phyloP scores from a whole-genome alignment of 2,113 vertebrate species.

The Platichthys flesus region DNA sequence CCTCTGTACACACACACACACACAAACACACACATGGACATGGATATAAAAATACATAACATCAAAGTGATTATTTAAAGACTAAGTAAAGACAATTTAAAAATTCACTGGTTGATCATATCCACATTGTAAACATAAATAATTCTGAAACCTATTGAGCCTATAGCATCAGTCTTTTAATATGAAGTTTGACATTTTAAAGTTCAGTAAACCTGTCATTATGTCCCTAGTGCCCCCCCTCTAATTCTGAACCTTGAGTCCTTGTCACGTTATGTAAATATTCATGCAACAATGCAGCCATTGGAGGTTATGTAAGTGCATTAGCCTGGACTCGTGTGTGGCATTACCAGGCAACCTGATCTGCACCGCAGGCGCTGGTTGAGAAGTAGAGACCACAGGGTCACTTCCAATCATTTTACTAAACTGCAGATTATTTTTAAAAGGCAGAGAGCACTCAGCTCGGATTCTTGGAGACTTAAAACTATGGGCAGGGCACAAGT shows the following conservation, averaged over 20 bases:
- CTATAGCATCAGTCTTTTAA: background rate
- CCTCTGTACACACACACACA: slow-evolving; percentile 74
- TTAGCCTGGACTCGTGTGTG: slow-evolving; percentile 55
- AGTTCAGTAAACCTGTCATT: too few relatives aligned
- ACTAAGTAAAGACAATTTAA: background rate
- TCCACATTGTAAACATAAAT: too few relatives aligned
- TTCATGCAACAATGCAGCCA: slow-evolving; percentile 63
- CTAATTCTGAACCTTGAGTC: slow-evolving; percentile 25
- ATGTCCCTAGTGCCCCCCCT: background rate
- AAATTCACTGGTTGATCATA: too few relatives aligned
- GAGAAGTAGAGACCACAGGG: slow-evolving; percentile 38
- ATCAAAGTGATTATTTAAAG: too few relatives aligned
- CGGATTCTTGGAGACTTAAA: slow-evolving; percentile 18
- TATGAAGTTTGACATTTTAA: background rate
- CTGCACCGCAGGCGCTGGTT: slow-evolving; percentile 27
- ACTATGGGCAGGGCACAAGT: background rate
- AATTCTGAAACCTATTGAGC: too few relatives aligned
- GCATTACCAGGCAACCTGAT: slow-evolving; percentile 60
- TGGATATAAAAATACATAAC: slow-evolving; percentile 8
- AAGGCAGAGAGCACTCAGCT: slow-evolving; percentile 5
- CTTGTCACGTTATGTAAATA: slow-evolving; percentile 51
- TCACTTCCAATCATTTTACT: slow-evolving; percentile 63
- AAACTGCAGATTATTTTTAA: slow-evolving; percentile 22
- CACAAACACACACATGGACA: background rate
- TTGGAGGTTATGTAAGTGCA: slow-evolving; percentile 76